Evolutionary conservation across 1,140 invertebrate genomes (phyloP), one percentile per base, ranked within the genome.

Genomic region (Drosophila insularis): DNA sequence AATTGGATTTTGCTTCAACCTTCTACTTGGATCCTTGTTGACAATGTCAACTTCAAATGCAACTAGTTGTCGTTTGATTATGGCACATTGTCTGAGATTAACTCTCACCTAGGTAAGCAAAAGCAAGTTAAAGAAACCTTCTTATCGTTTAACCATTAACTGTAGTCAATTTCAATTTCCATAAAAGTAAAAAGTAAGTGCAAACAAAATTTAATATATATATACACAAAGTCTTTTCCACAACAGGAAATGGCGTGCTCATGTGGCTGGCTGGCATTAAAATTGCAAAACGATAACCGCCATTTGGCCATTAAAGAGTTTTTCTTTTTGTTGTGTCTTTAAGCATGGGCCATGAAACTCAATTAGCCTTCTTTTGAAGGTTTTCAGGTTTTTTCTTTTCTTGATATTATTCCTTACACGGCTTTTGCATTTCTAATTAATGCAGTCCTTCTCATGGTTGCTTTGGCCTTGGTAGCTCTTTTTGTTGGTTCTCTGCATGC

Each of bases 1-100:
- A 74, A 77, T 77, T 77, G 62, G 59, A 70, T 74, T 74, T 65
- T 66, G 60, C 43, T 50, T 19, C 19, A 21, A 21, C 17, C 43
- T 50, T 11, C 7, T 50, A 11, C 17, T 50, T 32, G 43, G 17
- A 73, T 69, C 62, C 69, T 27, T 66, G 69, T 65, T 68, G 10
- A 63, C 37, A 74, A 14, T 60, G 71, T 60, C 66, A 68, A 50
- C 23, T 70, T 59, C 65, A 69, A 46, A 50, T 64, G 37, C 66
- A 31, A 62, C 32, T 71, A 46, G 23, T 46, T 54, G 59, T 40
- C 32, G 37, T 61, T 35, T 58, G 43, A 50, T 50, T 50, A 50
- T 50, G 43, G 43, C 43, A 50, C 43, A 50, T 50, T n/a, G 43
- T 17, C 19, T 50, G 13, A 7, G 55, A 35, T 56, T 32, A 35